Conservation (phyloP, 2,888 invertebrate genomes). For the Hirtodrosophila duncani region DNA sequence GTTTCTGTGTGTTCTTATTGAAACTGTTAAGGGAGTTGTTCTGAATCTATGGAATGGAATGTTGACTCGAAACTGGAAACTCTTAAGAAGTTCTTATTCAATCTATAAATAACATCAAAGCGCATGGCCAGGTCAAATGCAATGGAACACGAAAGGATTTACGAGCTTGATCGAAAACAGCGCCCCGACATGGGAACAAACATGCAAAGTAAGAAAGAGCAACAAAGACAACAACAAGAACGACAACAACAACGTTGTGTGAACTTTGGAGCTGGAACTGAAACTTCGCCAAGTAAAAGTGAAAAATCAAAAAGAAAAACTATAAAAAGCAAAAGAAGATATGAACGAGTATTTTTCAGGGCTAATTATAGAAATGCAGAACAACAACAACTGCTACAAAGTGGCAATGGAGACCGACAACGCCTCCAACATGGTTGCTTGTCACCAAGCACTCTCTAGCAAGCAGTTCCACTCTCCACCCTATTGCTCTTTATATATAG, state of each 20-base stretch:
- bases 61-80: slow-evolving; percentile 10
- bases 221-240: slow-evolving; percentile 12
- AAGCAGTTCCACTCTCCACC: slow-evolving; percentile 1
- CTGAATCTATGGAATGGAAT: neutral
- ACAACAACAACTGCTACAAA: slow-evolving; percentile 18
- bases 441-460: no score
- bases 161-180: slow-evolving; percentile 65
- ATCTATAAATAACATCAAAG: slow-evolving; percentile 55
- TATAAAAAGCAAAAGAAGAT: slow-evolving; percentile 46
- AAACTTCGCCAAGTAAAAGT: slow-evolving; percentile 14
- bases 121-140: slow-evolving; percentile 44
- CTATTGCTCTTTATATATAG: neutral
- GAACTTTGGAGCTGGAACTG: slow-evolving; percentile 8
- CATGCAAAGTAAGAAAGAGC: slow-evolving; percentile 20
- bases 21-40: no score
- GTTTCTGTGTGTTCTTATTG: no score
- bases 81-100: slow-evolving; percentile 23
- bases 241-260: slow-evolving; percentile 15
- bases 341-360: slow-evolving; percentile 26
- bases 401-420: slow-evolving; percentile 40
- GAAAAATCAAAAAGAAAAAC: slow-evolving; percentile 48
- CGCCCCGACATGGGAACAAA: slow-evolving; percentile 41
- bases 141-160: slow-evolving; percentile 63
- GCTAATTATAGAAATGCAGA: slow-evolving; percentile 57
- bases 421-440: slow-evolving; percentile 25